phyloP scores from a whole-genome alignment of 2,113 vertebrate genomes.

The Ammodytes dubius region DNA sequence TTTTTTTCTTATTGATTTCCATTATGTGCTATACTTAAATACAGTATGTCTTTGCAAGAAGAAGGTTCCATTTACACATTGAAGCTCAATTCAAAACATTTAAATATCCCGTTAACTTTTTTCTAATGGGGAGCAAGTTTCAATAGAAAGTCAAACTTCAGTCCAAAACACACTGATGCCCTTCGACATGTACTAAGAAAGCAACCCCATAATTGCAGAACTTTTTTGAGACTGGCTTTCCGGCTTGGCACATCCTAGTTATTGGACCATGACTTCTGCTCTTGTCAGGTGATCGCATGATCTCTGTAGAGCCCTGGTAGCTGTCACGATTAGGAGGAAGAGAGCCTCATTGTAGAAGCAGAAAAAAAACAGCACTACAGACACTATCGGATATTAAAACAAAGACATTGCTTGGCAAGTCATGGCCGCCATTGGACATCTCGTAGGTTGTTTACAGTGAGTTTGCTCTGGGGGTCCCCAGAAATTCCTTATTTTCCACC shows the following conservation, averaged over 20 bases:
- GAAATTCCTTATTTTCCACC: not conserved
- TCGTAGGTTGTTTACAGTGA: not conserved
- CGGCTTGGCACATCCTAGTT: constrained; percentile 37
- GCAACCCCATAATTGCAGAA: constrained; percentile 12
- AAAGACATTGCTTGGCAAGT: constrained; percentile 29
- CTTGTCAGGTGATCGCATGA: constrained; percentile 36
- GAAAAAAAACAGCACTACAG: constrained; percentile 18
- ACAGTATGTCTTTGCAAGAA: not conserved
- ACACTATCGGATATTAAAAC: constrained; percentile 43
- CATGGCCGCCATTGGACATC: not conserved
- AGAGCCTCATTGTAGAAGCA: constrained; percentile 28
- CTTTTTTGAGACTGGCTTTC: constrained; percentile 32
- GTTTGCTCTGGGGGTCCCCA: not conserved
- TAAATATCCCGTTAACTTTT: not conserved
- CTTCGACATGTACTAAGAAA: constrained; percentile 25
- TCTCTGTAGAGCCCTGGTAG: constrained; percentile 36
- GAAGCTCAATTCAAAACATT: not conserved
- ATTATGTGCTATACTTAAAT: not conserved
- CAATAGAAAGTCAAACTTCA: constrained; percentile 1
- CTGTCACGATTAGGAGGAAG: constrained; percentile 44
- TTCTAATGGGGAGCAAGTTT: not conserved
- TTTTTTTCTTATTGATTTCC: not conserved
- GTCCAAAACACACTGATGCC: constrained; percentile 8
- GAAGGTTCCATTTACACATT: not conserved
- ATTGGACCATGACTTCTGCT: constrained; percentile 53